Percentiles rank a stretch among this genome's conserved stretches.
These are phyloP conservation scores for Leucopsar rothschildi DNA, from an alignment of 2,113 vertebrate genomes.

Conservation along the genomic window DNA sequence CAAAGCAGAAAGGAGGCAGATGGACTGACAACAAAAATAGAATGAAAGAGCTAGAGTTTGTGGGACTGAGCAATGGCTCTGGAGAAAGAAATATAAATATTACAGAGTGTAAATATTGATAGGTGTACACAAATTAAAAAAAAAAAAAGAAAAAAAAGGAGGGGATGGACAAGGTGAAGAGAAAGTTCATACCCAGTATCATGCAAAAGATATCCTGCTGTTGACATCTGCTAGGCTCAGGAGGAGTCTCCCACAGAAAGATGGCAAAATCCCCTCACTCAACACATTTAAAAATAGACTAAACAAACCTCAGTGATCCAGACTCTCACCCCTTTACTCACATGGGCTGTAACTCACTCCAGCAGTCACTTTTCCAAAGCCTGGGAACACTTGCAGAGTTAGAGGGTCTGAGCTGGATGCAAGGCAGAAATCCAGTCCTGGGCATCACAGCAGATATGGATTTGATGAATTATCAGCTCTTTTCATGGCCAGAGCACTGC, in stretches of 20 bases:
- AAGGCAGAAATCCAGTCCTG: background rate
- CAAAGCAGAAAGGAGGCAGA: background rate
- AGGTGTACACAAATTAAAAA: background rate
- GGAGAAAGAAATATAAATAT: background rate
- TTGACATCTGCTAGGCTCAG: conserved; percentile 1
- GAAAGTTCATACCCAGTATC: background rate
- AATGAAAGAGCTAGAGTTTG: background rate
- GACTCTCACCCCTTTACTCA: background rate
- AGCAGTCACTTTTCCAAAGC: background rate
- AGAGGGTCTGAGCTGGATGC: background rate
- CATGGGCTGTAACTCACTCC: background rate
- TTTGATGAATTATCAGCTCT: background rate
- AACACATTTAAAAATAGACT: conserved; percentile 15
- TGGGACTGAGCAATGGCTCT: background rate
- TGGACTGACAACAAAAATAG: background rate
- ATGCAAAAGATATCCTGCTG: background rate
- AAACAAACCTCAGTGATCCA: conserved; percentile 3
- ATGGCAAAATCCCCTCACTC: background rate
- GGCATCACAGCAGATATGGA: background rate
- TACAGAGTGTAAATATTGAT: background rate
- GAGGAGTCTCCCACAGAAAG: background rate
- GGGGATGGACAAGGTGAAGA: background rate
- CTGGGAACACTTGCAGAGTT: background rate
- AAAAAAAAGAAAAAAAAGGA: fast-evolving
- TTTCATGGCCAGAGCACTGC: background rate